Base-by-base conservation (phyloP, 2,888 invertebrate genomes). In the Linyphia triangularis region DNA sequence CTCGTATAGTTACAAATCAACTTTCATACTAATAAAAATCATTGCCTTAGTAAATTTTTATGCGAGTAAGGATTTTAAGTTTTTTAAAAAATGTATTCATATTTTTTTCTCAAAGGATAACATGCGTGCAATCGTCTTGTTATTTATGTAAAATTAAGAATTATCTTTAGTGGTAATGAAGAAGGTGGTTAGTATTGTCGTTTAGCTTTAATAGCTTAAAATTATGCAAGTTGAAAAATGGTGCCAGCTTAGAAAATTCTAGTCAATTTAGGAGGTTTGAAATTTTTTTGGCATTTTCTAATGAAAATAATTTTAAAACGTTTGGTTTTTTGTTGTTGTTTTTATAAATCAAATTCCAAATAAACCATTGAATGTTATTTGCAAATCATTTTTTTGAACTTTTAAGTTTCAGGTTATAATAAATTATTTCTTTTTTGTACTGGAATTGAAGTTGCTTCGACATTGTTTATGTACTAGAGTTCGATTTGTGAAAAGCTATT, bases 401-500 rank as follows among this genome's bases (percentile, higher is more conserved):
- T 63, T 16, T 26, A 26, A 7, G 63, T 7, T 22, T 26, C 22
- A 24, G 24, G 4, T 22, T 24, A 10, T 22, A 7, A 28, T 16
- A 5, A 30, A 16, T 26, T 65, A 26, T 16, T 28, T 3, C 26
- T 16, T 2, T 10, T 26, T 13, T 2, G 0, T 9, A 63, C 1
- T 63, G 3, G 24, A 26, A 63, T 6, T 26, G 63, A 6, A 26
- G 16, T 13, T 10, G n/a, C 10, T 67, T 43, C 26, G 16, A 13
- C 22, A 40, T 43, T 26, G 24, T 22, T 6, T 24, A 19, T 69
- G n/a, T 26, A 40, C 10, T 70, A 7, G 43, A 43, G 16, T 51
- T 72, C 16, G 43, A 72, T 26, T 19, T 72, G 16, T 51, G 33
- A 24, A 65, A 83, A 65, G 73, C 73, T 83, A 83, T 83, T 83